Evolutionary conservation across 2,888 invertebrate species (phyloP), one percentile per base, ranked within the genome.

Genomic region (Troides oblongomaculatus): DNA sequence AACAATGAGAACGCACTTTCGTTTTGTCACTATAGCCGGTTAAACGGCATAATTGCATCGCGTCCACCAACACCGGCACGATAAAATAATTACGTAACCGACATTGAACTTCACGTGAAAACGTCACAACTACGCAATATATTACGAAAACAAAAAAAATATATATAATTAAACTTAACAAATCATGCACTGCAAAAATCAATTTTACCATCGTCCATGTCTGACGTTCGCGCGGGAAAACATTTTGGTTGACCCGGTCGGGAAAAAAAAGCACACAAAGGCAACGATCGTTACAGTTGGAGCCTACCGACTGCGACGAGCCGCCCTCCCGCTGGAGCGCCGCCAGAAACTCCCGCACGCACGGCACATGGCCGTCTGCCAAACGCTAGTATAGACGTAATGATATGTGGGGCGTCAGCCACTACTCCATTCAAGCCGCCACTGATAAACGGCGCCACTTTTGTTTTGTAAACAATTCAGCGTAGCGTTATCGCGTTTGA

Each of bases 391-490:
- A 75, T 78, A 78, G 78, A 77, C 74, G 73, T 74, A 70, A 74
- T 70, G 69, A 71, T 65, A 73, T 68, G 70, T 69, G 30, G 30
- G 30, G 30, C 70, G 72, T 66, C 70, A 69, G 69, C 66, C 62
- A 53, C 59, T 73, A 72, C 64, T 73, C 73, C 78, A 76, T 76
- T 76, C 75, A 79, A 74, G 73, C 72, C 74, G 73, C 72, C 8
- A 4, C 70, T 76, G 87, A 86, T 86, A 85, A 83, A 75, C 57
- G 46, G 2, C 43, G 56, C 56, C 36, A 8, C 10, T 83, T 85
- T 87, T 88, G 86, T 88, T 89, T 87, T 88, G 90, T 91, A 91
- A 91, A 90, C 90, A 90, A 84, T 74, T 74, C 75, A 74, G 68
- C 79, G 82, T 81, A 80, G 77, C 78, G 66, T 81, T 84, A 86